Evolutionary conservation across 2,797 vertebrate genomes (phyloP), one percentile per base, ranked within the genome.

Genomic region (Paratrypauchen microcephalus): DNA sequence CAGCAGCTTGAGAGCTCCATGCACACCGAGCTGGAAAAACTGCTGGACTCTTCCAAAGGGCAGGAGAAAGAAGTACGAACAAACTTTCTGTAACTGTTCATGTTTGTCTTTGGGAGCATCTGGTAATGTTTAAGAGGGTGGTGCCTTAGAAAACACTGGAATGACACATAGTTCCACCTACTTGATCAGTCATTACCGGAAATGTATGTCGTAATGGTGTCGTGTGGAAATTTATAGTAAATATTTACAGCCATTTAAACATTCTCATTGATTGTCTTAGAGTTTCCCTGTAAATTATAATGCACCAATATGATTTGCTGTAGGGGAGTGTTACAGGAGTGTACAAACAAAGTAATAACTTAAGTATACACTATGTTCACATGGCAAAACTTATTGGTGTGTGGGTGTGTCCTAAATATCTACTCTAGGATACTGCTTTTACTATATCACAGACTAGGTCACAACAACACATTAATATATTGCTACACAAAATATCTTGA

Each of bases 1-100:
- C 96, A 97, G 88, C 96, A 99, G 91, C 91, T 99, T 92, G 97
- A 98, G 90, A 94, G 92, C 89, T 96, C 95, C 56, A 97, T 99
- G 95, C 93, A 95, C 86, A 62, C 85, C 0, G 97, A 99, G 86
- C 92, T 99, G 73, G 95, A 97, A 84, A 96, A 95, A 81, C 95
- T 99, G 79, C 91, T 96, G 73, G 86, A 86, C 0, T 96, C 95
- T 0, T 90, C 93, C 36, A 87, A 92, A 12, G 93, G 93, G 68
- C 79, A 90, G 58, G 95, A 97, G 66, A 78, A 89, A 86, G 94
- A 97, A 94, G 97, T 99, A 72, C 1, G 1, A 39, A 65, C 48
- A 12, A 36, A 18, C 6, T 21, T 19, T 12, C 71, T 18, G 39
- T n/a, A 63, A 28, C 71, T 52, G 32, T 45, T 28, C 41, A 45